Percentiles rank a stretch among this genome's conserved stretches.
Conservation (phyloP, 2,797 vertebrate genomes). For the Hydrolagus colliei region DNA sequence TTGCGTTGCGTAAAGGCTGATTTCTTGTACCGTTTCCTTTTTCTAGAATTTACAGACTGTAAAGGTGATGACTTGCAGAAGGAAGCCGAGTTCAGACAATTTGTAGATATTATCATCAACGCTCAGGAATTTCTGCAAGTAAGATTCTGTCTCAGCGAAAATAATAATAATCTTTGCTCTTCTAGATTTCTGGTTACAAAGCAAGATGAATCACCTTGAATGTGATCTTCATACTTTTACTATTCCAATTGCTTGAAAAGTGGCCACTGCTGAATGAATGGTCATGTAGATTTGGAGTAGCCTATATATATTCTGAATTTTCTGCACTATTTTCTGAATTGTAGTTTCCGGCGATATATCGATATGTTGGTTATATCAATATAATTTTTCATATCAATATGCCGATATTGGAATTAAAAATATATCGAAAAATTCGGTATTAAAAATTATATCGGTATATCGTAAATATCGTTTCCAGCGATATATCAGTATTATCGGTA, state of each 20-base stretch:
- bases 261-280: not conserved
- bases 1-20: not conserved
- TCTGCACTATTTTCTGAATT: too few relatives aligned
- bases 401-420: too few relatives aligned
- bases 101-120: constrained; percentile 66
- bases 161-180: not conserved
- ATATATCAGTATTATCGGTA: too few relatives aligned
- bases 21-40: constrained; percentile 14
- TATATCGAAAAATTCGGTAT: too few relatives aligned
- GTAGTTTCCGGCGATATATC: too few relatives aligned
- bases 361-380: too few relatives aligned
- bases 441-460: too few relatives aligned
- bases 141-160: constrained; percentile 29
- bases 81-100: constrained; percentile 60
- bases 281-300: not conserved
- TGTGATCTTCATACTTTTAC: not conserved
- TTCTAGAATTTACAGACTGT: constrained; percentile 73
- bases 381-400: too few relatives aligned
- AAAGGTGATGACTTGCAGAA: constrained; percentile 52
- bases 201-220: not conserved
- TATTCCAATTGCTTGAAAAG: not conserved
- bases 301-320: too few relatives aligned
- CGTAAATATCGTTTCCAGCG: too few relatives aligned
- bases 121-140: constrained; percentile 84
- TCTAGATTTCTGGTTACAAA: not conserved